Conservation (phyloP, 2,797 vertebrate genomes). For the Macrochelys suwanniensis region DNA sequence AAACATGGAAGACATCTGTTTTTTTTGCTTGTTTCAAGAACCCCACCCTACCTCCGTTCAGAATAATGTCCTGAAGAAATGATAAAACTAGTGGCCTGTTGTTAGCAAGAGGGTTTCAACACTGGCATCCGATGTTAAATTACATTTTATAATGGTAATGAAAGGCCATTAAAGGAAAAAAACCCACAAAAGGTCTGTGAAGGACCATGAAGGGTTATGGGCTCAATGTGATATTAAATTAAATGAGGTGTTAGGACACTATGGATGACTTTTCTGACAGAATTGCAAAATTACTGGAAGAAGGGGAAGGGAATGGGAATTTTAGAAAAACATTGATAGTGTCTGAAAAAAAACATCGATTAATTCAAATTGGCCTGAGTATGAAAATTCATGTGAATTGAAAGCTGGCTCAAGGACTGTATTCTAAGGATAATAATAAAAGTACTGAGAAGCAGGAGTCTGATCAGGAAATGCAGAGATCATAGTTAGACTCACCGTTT, state of each 20-base stretch:
- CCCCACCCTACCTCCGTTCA: not conserved
- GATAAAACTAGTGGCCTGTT: not conserved
- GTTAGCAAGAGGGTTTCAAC: not conserved
- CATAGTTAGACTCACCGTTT: not conserved
- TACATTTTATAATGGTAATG: not conserved
- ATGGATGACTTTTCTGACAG: not conserved
- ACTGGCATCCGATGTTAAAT: not conserved
- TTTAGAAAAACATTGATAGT: not conserved
- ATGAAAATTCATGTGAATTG: not conserved
- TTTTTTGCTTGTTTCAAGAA: not conserved
- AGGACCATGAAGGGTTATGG: not conserved
- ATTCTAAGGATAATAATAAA: not conserved
- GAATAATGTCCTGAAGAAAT: not conserved
- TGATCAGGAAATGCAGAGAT: not conserved
- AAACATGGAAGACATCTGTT: not conserved
- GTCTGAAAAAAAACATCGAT: not conserved
- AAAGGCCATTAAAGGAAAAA: not conserved
- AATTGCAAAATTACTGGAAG: not conserved
- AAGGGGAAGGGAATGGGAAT: not conserved
- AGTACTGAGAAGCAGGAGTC: not conserved
- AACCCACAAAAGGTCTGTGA: not conserved
- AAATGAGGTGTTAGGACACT: not conserved
- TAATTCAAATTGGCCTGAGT: not conserved
- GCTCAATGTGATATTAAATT: not conserved
- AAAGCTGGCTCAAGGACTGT: not conserved